Conservation (phyloP, 2,113 vertebrate species). For the Chloropsis cyanopogon region DNA sequence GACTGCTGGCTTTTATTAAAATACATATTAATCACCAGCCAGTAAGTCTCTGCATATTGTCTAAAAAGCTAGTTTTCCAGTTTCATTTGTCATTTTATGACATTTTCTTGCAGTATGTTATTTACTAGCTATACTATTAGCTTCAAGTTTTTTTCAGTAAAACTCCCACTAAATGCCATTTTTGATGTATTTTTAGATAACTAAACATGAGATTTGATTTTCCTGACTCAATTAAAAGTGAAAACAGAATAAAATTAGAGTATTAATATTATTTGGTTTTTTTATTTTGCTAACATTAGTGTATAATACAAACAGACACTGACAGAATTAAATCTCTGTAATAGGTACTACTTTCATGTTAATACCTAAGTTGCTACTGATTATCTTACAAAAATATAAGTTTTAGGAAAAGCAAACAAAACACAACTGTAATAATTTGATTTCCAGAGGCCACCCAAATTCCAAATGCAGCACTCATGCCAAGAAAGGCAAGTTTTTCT, state of each 20-base stretch:
- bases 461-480: neutral
- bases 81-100: neutral
- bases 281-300: neutral
- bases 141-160: neutral
- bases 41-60: neutral
- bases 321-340: neutral
- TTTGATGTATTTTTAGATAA: neutral
- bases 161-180: neutral
- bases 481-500: neutral
- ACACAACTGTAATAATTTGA: neutral
- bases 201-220: neutral
- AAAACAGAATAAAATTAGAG: neutral
- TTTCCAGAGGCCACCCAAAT: neutral
- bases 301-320: neutral
- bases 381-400: neutral
- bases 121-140: neutral
- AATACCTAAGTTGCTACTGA: neutral
- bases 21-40: neutral
- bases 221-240: neutral
- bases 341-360: neutral
- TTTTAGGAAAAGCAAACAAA: neutral
- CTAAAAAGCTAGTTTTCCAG: neutral
- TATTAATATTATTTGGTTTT: neutral
- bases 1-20: neutral
- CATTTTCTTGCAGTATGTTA: neutral